Evolutionary conservation across 2,113 vertebrate genomes (phyloP).

Genomic region (Rhodinocichla rosea): DNA sequence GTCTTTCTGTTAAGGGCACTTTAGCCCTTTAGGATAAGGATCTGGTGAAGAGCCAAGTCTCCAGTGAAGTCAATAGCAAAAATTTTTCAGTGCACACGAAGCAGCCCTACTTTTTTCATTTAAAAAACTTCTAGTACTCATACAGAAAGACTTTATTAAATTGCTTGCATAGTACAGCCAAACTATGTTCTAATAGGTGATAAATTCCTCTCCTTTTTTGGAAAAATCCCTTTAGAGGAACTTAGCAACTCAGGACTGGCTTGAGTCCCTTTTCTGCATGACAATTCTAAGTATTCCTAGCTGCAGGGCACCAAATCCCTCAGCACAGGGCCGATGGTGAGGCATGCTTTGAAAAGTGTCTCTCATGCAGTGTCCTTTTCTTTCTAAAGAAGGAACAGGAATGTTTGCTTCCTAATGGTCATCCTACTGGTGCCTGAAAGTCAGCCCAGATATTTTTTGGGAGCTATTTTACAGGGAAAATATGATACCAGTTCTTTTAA

Average conservation of each 20-base stretch:
- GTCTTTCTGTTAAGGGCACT: background rate
- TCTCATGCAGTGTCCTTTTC: background rate
- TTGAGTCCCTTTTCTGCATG: background rate
- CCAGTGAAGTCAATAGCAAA: background rate
- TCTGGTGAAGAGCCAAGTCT: background rate
- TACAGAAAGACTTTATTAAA: background rate
- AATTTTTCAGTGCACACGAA: background rate
- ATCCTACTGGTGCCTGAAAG: background rate
- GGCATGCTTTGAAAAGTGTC: background rate
- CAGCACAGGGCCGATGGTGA: background rate
- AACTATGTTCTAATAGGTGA: background rate
- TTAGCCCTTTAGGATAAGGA: background rate
- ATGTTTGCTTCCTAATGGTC: background rate
- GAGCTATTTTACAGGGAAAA: background rate
- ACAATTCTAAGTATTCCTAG: background rate
- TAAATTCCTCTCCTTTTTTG: constrained; percentile 31
- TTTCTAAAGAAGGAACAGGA: background rate
- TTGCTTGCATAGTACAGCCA: background rate
- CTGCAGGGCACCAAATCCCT: background rate
- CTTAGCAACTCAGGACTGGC: background rate
- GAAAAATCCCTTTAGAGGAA: background rate
- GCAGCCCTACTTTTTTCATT: background rate
- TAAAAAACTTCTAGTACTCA: background rate
- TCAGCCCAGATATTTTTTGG: background rate
- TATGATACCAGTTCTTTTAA: background rate